Evolutionary conservation across 2,113 vertebrate species (phyloP).

Genomic region (Puntigrus tetrazona): DNA sequence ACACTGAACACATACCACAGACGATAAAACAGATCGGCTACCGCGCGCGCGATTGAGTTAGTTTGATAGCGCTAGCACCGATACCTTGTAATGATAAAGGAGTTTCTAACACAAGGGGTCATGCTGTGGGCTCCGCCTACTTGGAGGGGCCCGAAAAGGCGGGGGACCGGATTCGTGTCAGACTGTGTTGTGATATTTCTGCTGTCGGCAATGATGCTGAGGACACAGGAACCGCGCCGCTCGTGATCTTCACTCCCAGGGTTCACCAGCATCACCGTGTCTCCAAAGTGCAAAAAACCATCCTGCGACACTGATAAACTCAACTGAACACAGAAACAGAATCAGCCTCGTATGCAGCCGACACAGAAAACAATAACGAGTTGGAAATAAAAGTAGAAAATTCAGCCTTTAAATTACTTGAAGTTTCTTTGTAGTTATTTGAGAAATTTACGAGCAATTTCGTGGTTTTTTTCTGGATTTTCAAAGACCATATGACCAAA

Average conservation of each 20-base stretch:
- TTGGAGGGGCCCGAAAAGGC: slow-evolving; percentile 59
- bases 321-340: slow-evolving; percentile 67
- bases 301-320: slow-evolving; percentile 77
- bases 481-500: too few species aligned
- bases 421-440: too few species aligned
- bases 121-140: slow-evolving; percentile 59
- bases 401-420: too few species aligned
- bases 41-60: neutral
- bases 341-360: neutral
- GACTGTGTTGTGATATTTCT: slow-evolving; percentile 16
- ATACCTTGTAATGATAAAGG: slow-evolving; percentile 79
- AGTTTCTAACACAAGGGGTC: slow-evolving; percentile 70
- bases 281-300: slow-evolving; percentile 82
- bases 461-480: too few species aligned
- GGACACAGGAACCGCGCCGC: slow-evolving; percentile 21
- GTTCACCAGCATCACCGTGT: slow-evolving; percentile 84
- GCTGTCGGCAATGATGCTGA: slow-evolving; percentile 52
- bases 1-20: slow-evolving; percentile 54
- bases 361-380: neutral
- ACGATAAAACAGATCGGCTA: neutral
- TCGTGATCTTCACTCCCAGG: neutral
- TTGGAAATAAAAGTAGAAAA: too few species aligned
- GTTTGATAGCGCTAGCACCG: too few species aligned
- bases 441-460: too few species aligned
- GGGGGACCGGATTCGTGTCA: neutral